phyloP scores from a whole-genome alignment of 2,888 invertebrate genomes.

The Volucella zonaria region DNA sequence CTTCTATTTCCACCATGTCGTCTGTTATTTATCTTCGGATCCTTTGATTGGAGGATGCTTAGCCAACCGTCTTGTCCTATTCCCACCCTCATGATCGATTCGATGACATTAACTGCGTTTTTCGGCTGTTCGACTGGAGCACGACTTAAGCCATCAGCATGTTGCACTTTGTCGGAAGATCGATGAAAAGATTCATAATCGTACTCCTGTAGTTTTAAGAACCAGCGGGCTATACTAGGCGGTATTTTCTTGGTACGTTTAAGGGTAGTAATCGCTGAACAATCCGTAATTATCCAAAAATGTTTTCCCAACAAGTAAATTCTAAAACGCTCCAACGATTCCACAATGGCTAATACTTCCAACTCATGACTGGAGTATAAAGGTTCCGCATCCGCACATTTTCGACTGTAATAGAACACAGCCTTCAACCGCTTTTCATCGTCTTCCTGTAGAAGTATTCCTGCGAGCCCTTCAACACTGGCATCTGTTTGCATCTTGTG shows the following conservation, averaged over 20 bases:
- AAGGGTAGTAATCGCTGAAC: background rate
- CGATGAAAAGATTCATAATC: no score
- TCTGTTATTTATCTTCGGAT: no score
- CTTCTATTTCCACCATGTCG: no score
- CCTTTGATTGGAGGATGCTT: no score
- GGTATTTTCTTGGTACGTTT: no score
- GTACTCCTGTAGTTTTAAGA: background rate
- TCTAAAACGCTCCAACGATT: slow-evolving; percentile 77
- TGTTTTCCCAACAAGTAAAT: slow-evolving; percentile 76
- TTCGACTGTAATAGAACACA: slow-evolving; percentile 12
- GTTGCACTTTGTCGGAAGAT: no score
- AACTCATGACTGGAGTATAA: slow-evolving; percentile 77
- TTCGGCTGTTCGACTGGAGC: no score
- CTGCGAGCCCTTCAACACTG: slow-evolving; percentile 1
- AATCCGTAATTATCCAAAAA: slow-evolving; percentile 39
- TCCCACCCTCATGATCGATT: no score
- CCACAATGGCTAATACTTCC: slow-evolving; percentile 78
- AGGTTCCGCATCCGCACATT: slow-evolving; percentile 59
- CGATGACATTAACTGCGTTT: no score
- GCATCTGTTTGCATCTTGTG: slow-evolving; percentile 20
- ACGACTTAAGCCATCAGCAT: no score
- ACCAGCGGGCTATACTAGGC: slow-evolving; percentile 76
- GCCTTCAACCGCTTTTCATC: background rate
- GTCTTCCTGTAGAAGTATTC: background rate
- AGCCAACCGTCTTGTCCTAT: no score